A percentile compares a stretch with the other conserved stretches of the same genome.
Evolutionary conservation across 2,113 vertebrate genomes (phyloP).

Genomic region (Halichoerus grypus): DNA sequence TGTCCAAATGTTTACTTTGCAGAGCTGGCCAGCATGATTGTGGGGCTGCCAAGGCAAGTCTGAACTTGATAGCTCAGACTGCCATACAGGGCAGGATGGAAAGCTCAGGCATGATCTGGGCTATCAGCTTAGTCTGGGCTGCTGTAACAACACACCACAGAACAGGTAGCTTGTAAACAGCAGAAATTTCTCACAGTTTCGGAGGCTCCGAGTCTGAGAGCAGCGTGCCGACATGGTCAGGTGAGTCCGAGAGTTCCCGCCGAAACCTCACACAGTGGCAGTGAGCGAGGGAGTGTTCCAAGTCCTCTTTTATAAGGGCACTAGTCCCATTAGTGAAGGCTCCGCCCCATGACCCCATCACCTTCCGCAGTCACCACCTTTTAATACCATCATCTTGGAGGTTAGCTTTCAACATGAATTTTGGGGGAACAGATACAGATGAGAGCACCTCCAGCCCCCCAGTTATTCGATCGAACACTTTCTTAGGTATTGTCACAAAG

Average conservation of each 20-base stretch:
- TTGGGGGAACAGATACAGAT: not conserved
- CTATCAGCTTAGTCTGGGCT: not conserved
- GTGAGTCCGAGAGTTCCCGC: rapidly evolving
- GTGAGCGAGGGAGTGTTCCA: rapidly evolving
- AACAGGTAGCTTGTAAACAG: not conserved
- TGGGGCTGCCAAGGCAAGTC: not conserved
- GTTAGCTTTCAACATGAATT: not conserved
- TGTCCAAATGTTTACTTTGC: not conserved
- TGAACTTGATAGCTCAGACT: not conserved
- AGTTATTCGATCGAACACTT: not conserved
- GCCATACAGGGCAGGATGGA: not conserved
- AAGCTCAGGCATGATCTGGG: not conserved
- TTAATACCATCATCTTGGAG: not conserved
- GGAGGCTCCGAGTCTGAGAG: not conserved
- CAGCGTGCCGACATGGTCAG: not conserved
- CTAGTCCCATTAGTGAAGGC: not conserved
- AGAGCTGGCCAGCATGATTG: not conserved
- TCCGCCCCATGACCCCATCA: not conserved
- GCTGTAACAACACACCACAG: not conserved
- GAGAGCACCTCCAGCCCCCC: rapidly evolving
- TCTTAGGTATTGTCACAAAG: not conserved
- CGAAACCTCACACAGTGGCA: rapidly evolving
- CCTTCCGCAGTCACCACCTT: not conserved
- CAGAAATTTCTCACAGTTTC: not conserved
- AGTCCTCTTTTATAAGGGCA: not conserved